Conservation (phyloP, 2,888 invertebrate genomes). For the Drosophila tripunctata region DNA sequence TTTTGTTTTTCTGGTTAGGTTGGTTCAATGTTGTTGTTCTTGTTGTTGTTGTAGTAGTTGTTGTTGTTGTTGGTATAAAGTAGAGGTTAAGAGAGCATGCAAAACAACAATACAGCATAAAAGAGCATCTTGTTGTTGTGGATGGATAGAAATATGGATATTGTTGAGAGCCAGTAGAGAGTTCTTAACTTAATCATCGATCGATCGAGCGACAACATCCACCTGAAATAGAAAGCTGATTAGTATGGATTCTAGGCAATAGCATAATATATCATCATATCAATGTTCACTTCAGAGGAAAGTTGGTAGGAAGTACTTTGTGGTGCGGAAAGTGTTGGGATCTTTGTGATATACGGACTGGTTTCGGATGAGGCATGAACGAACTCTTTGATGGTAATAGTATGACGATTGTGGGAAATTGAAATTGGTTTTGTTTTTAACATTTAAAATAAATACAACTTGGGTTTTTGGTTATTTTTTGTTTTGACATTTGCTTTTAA, state of each 20-base stretch:
- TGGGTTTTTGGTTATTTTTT: conserved; percentile 51
- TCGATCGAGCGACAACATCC: conserved; percentile 66
- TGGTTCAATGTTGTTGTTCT: conserved; percentile 35
- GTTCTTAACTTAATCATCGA: conserved; percentile 32
- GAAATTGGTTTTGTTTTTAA: conserved; percentile 1
- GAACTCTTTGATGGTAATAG: neutral
- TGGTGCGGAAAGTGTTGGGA: conserved; percentile 5
- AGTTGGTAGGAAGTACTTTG: conserved; percentile 1
- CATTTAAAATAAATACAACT: conserved; percentile 72
- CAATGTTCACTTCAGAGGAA: neutral
- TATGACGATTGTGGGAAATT: neutral
- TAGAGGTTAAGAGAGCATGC: conserved; percentile 67
- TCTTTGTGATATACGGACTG: conserved; percentile 7
- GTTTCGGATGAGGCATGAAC: conserved; percentile 15
- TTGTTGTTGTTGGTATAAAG: conserved; percentile 20
- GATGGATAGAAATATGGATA: conserved; percentile 41
- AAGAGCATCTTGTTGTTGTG: conserved; percentile 40
- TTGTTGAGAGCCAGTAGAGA: conserved; percentile 36
- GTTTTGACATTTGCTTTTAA: conserved; percentile 75
- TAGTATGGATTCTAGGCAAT: conserved; percentile 74
- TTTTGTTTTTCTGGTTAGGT: conserved; percentile 53
- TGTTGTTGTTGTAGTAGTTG: no score
- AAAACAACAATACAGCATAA: conserved; percentile 60
- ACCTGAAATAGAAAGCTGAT: conserved; percentile 83
- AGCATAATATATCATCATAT: neutral